Evolutionary conservation across 2,888 invertebrate genomes (phyloP), one percentile per base, ranked within the genome.

Genomic region (Campopleginae sp.): DNA sequence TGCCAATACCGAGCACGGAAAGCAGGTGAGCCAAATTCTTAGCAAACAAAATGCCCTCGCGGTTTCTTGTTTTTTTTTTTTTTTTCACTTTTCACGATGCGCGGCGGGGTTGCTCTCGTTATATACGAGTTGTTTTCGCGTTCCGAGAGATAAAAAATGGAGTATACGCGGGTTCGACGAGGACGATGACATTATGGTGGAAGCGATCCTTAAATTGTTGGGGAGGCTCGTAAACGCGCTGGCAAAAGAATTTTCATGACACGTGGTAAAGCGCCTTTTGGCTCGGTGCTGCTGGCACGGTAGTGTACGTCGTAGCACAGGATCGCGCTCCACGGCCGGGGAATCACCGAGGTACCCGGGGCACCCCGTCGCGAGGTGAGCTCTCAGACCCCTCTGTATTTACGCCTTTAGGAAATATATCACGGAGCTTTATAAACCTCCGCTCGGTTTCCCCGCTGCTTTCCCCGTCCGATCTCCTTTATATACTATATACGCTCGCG

Each of bases 331-430:
- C 51, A 51, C 75, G n/a, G n/a, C n/a, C n/a, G n/a, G 78, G 84
- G 71, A 80, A 82, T 79, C 66, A 79, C 54, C 83, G 68, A 23
- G 80, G 85, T 78, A 81, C 85, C 68, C 68, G 58, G 80, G 87
- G 86, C 86, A 80, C 87, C 87, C 87, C 82, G 80, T 74, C 51
- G 85, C 76, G 82, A 87, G 87, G 86, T 88, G 86, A 85, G 86
- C 87, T 91, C 90, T 90, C 89, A 92, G 90, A 72, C 89, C 88
- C 86, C 90, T 88, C 88, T 87, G 90, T 91, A 91, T 92, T 92
- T 92, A 93, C 93, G 92, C 89, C 92, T 90, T 91, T 89, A 92
- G 92, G 92, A 92, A 92, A 92, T 91, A 92, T 91, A 92, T 92
- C 92, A 89, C 89, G 48, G 86, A 88, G 86, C 82, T 88, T 87